Conservation (phyloP, 2,888 invertebrate species). For the Tipula unca region DNA sequence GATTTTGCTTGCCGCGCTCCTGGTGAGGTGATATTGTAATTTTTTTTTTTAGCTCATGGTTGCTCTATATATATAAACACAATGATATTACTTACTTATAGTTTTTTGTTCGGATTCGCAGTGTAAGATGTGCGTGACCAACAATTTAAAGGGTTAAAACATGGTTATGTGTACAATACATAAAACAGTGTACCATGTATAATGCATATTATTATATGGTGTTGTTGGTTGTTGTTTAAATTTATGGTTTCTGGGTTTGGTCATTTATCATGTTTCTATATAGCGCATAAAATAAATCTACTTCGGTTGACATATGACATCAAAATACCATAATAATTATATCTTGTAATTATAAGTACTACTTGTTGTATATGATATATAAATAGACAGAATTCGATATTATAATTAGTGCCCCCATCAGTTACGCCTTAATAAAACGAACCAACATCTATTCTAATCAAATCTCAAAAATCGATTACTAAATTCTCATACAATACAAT, state of each 20-base stretch:
- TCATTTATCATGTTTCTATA: not conserved
- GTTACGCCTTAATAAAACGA: not conserved
- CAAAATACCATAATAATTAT: not conserved
- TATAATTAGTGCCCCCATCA: not conserved
- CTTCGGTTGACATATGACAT: not conserved
- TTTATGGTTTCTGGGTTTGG: not conserved
- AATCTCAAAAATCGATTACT: not conserved
- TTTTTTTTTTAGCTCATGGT: too few relatives aligned
- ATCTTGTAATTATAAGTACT: too few relatives aligned
- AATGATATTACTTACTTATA: not conserved
- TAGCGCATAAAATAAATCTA: not conserved
- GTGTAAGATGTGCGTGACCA: not conserved
- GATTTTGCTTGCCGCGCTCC: too few relatives aligned
- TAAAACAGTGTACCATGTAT: not conserved
- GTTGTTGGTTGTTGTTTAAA: not conserved
- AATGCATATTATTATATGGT: not conserved
- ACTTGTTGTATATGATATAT: too few relatives aligned
- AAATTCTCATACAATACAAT: not conserved
- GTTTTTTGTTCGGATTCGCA: not conserved
- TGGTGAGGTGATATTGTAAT: too few relatives aligned
- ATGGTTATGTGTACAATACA: not conserved
- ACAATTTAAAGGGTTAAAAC: not conserved
- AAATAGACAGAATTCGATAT: not conserved
- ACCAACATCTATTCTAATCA: not conserved
- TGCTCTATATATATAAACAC: too few relatives aligned